These are phyloP conservation scores for Sylvietta virens DNA, from an alignment of 2,113 vertebrate genomes.

Conservation along the genomic window DNA sequence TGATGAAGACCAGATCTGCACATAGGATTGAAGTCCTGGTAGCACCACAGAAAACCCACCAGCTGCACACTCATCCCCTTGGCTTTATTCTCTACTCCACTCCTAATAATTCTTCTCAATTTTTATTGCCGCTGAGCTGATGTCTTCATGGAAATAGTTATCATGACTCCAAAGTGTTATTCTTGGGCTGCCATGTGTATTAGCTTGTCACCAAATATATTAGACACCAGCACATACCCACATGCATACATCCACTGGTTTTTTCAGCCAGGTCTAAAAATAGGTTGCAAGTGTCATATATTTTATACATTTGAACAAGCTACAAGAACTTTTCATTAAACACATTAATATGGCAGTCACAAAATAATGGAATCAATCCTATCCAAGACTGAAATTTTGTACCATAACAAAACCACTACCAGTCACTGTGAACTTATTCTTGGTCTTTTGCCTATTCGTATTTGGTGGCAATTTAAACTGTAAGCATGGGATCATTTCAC, in stretches of 20 bases:
- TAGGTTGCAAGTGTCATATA: neutral
- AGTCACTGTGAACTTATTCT: neutral
- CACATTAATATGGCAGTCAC: neutral
- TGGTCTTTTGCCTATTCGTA: neutral
- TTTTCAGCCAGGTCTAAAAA: neutral
- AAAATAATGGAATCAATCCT: neutral
- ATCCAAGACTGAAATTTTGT: neutral
- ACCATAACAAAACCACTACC: neutral
- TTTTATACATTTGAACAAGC: neutral
- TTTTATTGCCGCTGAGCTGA: neutral
- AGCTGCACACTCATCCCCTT: neutral
- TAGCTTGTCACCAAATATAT: neutral
- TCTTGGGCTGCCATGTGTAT: neutral
- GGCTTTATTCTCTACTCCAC: neutral
- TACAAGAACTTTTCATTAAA: neutral
- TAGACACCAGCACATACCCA: neutral
- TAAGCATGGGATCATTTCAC: neutral
- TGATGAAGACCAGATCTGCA: neutral
- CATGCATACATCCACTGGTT: neutral
- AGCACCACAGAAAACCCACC: neutral
- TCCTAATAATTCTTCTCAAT: neutral
- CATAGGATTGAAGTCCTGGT: neutral
- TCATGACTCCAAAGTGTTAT: neutral
- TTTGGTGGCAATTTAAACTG: neutral
- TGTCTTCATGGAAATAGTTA: neutral